A percentile compares a stretch with the other conserved stretches of the same genome.
These are phyloP conservation scores for Strigamia transsilvanica DNA, from an alignment of 2,888 invertebrate genomes.

Conservation along the genomic window DNA sequence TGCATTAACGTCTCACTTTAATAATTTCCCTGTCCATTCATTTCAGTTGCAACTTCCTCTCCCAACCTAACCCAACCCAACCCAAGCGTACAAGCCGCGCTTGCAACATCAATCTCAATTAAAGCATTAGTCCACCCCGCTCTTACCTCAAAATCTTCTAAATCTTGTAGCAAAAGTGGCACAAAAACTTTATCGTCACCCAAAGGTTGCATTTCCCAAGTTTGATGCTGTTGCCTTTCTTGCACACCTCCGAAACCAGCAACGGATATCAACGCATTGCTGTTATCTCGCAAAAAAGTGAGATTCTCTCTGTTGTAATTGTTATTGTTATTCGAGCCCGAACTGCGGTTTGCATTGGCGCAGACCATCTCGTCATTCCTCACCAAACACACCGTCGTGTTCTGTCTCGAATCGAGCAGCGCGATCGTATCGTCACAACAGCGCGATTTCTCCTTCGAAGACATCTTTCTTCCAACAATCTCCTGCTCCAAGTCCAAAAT, in stretches of 20 bases:
- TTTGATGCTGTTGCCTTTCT: neutral
- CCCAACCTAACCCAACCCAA: neutral
- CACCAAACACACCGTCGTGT: constrained; percentile 36
- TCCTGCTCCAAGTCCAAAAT: constrained; percentile 26
- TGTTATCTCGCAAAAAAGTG: constrained; percentile 5
- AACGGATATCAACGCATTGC: constrained; percentile 31
- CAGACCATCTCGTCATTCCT: constrained; percentile 3
- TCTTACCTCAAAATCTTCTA: constrained; percentile 43
- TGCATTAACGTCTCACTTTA: neutral
- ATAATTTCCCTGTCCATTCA: neutral
- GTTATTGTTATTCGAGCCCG: constrained; percentile 39
- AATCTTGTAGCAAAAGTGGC: constrained; percentile 42
- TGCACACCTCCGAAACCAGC: neutral
- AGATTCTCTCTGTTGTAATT: constrained; percentile 17
- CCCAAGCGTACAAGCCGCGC: neutral
- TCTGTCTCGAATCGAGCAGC: neutral
- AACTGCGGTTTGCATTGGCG: constrained; percentile 31
- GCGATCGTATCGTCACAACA: constrained; percentile 13
- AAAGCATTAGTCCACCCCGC: neutral
- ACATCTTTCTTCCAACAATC: neutral
- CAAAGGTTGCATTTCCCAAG: constrained; percentile 33
- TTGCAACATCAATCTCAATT: neutral
- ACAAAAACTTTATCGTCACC: constrained; percentile 32
- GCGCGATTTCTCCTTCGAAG: constrained; percentile 27
- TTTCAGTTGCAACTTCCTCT: neutral